phyloP scores from a whole-genome alignment of 2,888 invertebrate species.

The Agapostemon virescens region DNA sequence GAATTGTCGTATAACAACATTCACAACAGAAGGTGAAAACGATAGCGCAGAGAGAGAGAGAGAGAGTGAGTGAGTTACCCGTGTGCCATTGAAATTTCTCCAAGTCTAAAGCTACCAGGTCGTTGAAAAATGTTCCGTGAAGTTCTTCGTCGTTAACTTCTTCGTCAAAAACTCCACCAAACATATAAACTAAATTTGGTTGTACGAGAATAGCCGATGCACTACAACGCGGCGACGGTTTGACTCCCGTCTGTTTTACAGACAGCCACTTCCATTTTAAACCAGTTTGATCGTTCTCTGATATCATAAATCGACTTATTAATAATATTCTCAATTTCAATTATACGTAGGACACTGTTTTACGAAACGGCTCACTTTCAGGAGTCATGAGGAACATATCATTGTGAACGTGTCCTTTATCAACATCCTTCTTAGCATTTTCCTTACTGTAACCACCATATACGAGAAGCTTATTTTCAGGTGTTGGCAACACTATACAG shows the following conservation, averaged over 20 bases:
- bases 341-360: conserved; percentile 1
- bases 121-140: conserved; percentile 90
- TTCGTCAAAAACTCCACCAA: conserved; percentile 93
- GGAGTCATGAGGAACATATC: conserved; percentile 86
- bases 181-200: conserved; percentile 87
- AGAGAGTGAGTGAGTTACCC: too few species aligned
- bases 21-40: too few species aligned
- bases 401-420: conserved; percentile 86
- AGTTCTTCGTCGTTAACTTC: conserved; percentile 88
- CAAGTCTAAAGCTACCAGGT: conserved; percentile 88
- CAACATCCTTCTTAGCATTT: conserved; percentile 87
- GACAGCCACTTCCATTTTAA: conserved; percentile 87
- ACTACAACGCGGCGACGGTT: conserved; percentile 85
- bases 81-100: conserved; percentile 88
- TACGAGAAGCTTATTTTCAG: conserved; percentile 85
- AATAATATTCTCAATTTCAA: not conserved
- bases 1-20: not conserved
- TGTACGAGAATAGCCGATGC: conserved; percentile 86
- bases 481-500: conserved; percentile 86
- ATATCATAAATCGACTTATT: conserved; percentile 20
- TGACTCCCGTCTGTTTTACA: conserved; percentile 85
- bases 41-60: too few species aligned
- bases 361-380: conserved; percentile 82
- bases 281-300: conserved; percentile 84
- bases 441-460: conserved; percentile 91